Conservation (phyloP, 2,888 invertebrate species). For the Neoascia interrupta region DNA sequence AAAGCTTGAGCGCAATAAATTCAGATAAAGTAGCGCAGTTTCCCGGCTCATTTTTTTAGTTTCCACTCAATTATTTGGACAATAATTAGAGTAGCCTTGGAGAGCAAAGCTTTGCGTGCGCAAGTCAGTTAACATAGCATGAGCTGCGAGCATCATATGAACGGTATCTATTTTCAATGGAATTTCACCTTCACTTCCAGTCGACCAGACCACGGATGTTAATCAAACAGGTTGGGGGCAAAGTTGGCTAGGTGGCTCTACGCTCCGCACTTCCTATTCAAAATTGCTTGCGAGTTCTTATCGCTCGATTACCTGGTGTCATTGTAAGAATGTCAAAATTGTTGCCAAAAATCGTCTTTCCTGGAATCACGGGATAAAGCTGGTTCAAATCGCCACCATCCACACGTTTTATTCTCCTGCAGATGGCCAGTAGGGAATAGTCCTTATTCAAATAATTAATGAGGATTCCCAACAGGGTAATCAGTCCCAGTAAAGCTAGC, state of each 20-base stretch:
- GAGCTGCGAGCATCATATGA: background rate
- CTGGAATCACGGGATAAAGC: conserved; percentile 72
- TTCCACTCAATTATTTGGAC: no score
- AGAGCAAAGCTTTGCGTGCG: background rate
- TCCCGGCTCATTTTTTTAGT: no score
- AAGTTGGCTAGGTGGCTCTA: no score
- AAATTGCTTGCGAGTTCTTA: no score
- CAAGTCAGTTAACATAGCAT: no score
- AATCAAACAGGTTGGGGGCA: conserved; percentile 5
- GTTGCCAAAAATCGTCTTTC: conserved; percentile 75
- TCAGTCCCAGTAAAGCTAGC: conserved; percentile 37
- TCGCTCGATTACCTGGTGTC: conserved; percentile 73
- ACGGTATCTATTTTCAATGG: background rate
- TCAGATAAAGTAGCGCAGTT: no score
- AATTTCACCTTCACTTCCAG: conserved; percentile 5
- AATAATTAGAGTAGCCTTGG: no score
- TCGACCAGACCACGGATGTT: background rate
- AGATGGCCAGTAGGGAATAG: conserved; percentile 73
- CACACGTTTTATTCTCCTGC: conserved; percentile 72
- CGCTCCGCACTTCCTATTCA: no score
- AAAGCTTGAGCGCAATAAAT: no score
- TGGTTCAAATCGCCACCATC: conserved; percentile 74
- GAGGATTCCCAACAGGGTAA: conserved; percentile 63
- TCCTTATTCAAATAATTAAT: conserved; percentile 71
- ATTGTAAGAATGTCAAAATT: conserved; percentile 74